Percentiles rank a stretch among this genome's conserved stretches.
phyloP scores from a whole-genome alignment of 2,797 vertebrate species.

The Anguilla obscura region DNA sequence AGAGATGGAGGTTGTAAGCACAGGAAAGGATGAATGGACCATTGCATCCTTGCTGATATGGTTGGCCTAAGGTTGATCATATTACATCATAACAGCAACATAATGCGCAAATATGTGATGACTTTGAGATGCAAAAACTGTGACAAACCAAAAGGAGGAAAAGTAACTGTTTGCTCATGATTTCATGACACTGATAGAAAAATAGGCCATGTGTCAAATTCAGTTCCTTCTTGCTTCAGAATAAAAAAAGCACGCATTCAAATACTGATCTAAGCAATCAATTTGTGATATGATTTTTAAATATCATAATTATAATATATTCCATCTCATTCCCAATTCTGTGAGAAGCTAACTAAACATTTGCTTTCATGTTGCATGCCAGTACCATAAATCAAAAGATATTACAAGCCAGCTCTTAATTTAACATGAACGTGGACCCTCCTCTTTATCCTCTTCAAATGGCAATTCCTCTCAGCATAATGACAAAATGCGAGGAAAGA shows the following conservation, averaged over 20 bases:
- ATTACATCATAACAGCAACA: neutral
- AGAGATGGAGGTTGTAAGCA: neutral
- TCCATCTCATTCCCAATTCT: neutral
- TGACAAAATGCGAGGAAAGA: slow-evolving; percentile 8
- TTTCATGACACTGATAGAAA: neutral
- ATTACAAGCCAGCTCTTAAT: slow-evolving; percentile 26
- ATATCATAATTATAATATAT: neutral
- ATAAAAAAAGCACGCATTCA: neutral
- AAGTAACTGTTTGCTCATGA: neutral
- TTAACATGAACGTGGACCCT: slow-evolving; percentile 2
- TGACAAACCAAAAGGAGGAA: neutral
- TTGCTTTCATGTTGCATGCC: slow-evolving; percentile 13
- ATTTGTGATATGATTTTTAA: neutral
- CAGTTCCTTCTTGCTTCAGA: neutral
- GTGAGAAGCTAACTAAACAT: neutral
- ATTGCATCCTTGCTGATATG: neutral
- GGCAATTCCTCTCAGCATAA: slow-evolving; percentile 21
- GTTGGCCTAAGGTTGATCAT: neutral
- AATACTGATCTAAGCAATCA: neutral
- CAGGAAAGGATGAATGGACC: neutral
- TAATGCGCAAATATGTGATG: neutral
- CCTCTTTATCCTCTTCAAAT: slow-evolving; percentile 1
- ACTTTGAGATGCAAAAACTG: neutral
- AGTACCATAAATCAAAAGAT: neutral
- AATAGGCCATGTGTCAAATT: neutral